Evolutionary conservation across 2,888 invertebrate genomes (phyloP), one percentile per base, ranked within the genome.

Genomic region (Heliconius hortense): DNA sequence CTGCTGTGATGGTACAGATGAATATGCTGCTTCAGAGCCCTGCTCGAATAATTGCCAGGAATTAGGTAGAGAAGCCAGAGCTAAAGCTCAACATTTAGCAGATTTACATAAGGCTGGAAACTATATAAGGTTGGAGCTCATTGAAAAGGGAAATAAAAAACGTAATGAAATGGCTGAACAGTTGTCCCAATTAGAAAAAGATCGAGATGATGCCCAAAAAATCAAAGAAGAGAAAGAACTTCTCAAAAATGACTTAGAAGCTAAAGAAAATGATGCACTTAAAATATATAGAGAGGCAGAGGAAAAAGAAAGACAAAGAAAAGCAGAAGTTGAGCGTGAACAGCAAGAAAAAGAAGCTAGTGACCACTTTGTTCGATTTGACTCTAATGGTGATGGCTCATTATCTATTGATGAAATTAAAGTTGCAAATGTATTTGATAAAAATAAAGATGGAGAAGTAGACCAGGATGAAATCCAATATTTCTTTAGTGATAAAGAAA

Each of bases 1-100:
- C 88, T 98, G 98, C 84, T 98, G 98, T 89, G 98, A 98, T 91
- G 97, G 96, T 11, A 96, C 96, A 78, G 98, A 98, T 87, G 98
- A 98, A 86, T 97, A 98, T 84, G 91, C 94, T 0, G 92, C 93
- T 28, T 89, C 93, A 21, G 89, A 89, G n/a, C 88, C 92, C 8
- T 99, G 98, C 86, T 80, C 92, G 1, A 97, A 98, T 87, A 97
- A 95, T 76, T 99, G 99, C 86, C 94, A 95, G 76, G 97, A 98
- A 85, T 89, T 98, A 73, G 97, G 97, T 0, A 94, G 94, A 80
- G 96, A 96, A 81, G 98, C 97, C 0, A 94, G 96, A 79, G 95
- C 96, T 70, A 96, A 96, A 81, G 96, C 97, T 0, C 96, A 96
- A 82, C 95, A 96, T 79, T 90, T 95, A 75, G 96, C 96, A 1